Evolutionary conservation across 1,140 invertebrate genomes (phyloP).

Genomic region (Conus ventricosus): DNA sequence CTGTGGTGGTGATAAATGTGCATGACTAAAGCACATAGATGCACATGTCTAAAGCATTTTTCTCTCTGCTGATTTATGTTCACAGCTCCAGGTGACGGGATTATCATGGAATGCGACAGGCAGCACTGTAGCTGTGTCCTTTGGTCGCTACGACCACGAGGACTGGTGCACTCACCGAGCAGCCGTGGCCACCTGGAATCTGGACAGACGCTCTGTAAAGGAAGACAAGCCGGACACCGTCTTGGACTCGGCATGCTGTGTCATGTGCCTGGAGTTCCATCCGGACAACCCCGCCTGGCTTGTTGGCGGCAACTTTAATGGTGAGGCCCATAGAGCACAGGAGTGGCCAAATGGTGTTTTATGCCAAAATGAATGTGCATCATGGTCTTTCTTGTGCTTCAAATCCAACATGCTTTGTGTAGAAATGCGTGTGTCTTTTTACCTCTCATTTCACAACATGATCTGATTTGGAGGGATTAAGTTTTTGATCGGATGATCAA

Average conservation of each 20-base stretch:
- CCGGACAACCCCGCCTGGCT: conserved; percentile 72
- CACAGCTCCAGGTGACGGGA: conserved; percentile 64
- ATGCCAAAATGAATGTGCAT: too few species aligned
- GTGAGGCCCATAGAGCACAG: conserved; percentile 61
- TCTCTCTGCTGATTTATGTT: not conserved
- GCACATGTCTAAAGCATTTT: not conserved
- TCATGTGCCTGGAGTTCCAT: conserved; percentile 73
- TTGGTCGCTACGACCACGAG: conserved; percentile 73
- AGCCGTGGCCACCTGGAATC: conserved; percentile 72
- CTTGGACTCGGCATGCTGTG: conserved; percentile 70
- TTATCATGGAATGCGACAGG: conserved; percentile 72
- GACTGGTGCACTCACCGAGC: conserved; percentile 74
- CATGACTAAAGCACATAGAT: too few species aligned
- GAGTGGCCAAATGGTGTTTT: too few species aligned
- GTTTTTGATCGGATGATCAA: too few species aligned
- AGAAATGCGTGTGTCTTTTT: too few species aligned
- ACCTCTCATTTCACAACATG: too few species aligned
- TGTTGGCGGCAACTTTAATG: conserved; percentile 73
- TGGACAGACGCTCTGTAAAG: conserved; percentile 68
- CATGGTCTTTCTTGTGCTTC: too few species aligned
- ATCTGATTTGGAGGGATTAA: too few species aligned
- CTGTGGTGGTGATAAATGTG: too few species aligned
- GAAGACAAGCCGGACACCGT: conserved; percentile 71
- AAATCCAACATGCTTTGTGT: too few species aligned
- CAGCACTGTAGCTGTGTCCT: conserved; percentile 68